Evolutionary conservation across 1,140 invertebrate species (phyloP).

Genomic region (Whitmania pigra): DNA sequence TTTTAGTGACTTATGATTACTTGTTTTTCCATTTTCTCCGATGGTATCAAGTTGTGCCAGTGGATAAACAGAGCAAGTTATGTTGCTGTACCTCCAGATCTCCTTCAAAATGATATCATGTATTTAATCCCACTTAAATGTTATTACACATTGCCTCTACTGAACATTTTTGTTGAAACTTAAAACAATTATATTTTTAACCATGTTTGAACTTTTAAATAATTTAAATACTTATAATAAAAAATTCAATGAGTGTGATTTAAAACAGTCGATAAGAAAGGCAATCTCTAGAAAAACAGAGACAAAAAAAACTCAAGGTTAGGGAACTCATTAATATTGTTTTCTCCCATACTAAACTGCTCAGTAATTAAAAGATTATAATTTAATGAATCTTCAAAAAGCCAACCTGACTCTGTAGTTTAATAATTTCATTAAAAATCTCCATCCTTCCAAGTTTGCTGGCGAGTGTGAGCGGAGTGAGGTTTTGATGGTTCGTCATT

Average conservation of each 20-base stretch:
- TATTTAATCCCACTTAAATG: too few species aligned
- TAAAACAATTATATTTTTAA: too few species aligned
- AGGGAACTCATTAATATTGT: too few species aligned
- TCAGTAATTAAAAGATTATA: too few species aligned
- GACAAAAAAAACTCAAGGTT: background rate
- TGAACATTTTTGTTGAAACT: too few species aligned
- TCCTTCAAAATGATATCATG: conserved; percentile 46
- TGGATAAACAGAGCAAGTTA: conserved; percentile 95
- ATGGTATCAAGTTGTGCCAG: conserved; percentile 89
- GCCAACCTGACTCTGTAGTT: conserved; percentile 65
- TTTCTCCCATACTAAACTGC: too few species aligned
- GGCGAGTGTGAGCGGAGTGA: conserved; percentile 86
- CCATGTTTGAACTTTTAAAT: too few species aligned
- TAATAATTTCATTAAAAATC: conserved; percentile 94
- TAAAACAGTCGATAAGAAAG: too few species aligned
- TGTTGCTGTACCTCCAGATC: conserved; percentile 97
- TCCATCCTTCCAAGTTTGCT: conserved; percentile 86
- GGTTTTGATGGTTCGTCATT: conserved; percentile 69
- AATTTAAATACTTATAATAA: too few species aligned
- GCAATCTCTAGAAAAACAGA: too few species aligned
- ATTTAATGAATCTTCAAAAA: background rate
- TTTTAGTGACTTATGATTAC: background rate
- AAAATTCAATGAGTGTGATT: too few species aligned
- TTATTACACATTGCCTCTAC: too few species aligned
- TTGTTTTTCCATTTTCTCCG: conserved; percentile 64